phyloP scores from a whole-genome alignment of 2,113 vertebrate genomes.

The Eonycteris spelaea region DNA sequence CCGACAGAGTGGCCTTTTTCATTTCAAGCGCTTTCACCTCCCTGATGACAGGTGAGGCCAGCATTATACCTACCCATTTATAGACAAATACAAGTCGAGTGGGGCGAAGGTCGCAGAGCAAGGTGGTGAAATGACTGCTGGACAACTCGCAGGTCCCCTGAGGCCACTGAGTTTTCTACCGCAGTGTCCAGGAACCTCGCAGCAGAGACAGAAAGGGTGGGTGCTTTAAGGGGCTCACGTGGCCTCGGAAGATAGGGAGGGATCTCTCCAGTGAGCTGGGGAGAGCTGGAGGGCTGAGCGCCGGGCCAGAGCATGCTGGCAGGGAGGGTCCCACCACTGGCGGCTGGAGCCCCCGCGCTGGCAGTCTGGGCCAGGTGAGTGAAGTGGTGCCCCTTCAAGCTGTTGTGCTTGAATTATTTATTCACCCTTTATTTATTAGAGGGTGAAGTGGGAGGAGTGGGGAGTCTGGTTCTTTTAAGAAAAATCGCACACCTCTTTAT shows the following conservation, averaged over 20 bases:
- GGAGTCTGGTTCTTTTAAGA: constrained; percentile 15
- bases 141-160: too few relatives aligned
- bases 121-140: neutral
- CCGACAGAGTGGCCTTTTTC: neutral
- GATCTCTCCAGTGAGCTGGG: neutral
- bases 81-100: neutral
- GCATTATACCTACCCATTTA: neutral
- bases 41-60: neutral
- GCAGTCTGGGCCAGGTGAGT: neutral
- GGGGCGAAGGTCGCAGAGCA: neutral
- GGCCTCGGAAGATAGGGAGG: neutral
- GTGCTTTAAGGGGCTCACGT: neutral
- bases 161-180: neutral
- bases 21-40: neutral
- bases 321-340: neutral
- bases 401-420: neutral
- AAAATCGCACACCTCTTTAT: constrained; percentile 32
- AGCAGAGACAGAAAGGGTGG: neutral
- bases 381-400: neutral
- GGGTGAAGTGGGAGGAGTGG: neutral
- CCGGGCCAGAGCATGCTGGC: fast-evolving
- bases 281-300: neutral
- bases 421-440: constrained; percentile 1
- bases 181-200: too few relatives aligned
- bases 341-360: fast-evolving